Evolutionary conservation across 2,888 invertebrate genomes (phyloP), one percentile per base, ranked within the genome.

Genomic region (Acronicta psi): DNA sequence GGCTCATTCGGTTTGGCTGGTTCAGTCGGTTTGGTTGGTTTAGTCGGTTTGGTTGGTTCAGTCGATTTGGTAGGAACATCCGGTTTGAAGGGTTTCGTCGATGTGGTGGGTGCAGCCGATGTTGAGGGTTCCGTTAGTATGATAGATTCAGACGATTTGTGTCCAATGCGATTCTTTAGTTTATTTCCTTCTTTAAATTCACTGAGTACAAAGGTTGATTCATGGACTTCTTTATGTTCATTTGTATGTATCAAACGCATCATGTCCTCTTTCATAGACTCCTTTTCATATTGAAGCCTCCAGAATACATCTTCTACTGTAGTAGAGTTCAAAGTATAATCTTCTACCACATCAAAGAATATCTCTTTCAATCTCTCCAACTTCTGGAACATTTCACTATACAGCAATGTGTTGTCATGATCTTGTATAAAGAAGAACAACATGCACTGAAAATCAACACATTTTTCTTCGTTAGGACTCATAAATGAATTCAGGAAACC

Each of bases 271-370:
- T n/a, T 34, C 34, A 34, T 34, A 2, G 17, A 11, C 2, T 40
- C 13, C 5, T 11, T 17, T 1, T 60, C 61, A 16, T 46, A 37
- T 11, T 50, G 38, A 10, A 57, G 20, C 16, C 40, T 34, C 56
- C 51, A 69, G 36, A 69, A 73, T 1, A 65, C 55, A 40, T 72
- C 74, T 40, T 69, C 74, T 0, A 72, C 13, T 0, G 61, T 72
- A 0, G 52, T 55, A 0, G 46, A 31, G 7, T 49, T 50, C 0
- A 72, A 57, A 16, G 59, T 47, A 2, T 69, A 72, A 18, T 65
- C 60, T 23, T 72, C 70, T 6, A 72, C n/a, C 13, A 66, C 14
- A 0, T 47, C 31, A 4, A n/a, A 0, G n/a, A 59, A 61, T 2
- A 44, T 25, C 4, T 25, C 47, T n/a, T 53, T 54, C 1, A 72